Conservation (phyloP, 1,140 invertebrate species). For the Forficula auricularia region DNA sequence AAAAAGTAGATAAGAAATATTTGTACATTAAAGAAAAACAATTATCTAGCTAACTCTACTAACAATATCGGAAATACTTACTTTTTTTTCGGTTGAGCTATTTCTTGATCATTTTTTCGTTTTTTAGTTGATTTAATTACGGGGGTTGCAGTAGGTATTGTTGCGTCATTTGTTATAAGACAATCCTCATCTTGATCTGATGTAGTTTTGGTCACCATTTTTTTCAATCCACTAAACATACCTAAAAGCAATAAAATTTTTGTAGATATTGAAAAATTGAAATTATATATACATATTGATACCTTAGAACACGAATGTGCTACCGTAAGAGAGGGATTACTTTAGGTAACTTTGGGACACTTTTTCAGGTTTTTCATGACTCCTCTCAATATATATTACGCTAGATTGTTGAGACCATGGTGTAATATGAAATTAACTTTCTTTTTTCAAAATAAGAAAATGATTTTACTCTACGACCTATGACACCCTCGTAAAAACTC, state of each 20-base stretch:
- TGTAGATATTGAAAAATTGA: conserved; percentile 11
- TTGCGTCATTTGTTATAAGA: conserved; percentile 8
- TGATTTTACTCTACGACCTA: too few species aligned
- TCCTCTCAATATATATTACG: too few species aligned
- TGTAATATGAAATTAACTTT: too few species aligned
- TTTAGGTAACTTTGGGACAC: too few species aligned
- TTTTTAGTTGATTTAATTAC: conserved; percentile 39
- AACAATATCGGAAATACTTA: conserved; percentile 19
- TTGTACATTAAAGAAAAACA: not conserved
- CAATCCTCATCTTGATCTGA: conserved; percentile 18
- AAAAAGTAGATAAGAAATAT: too few species aligned
- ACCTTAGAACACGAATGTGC: too few species aligned
- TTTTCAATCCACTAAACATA: conserved; percentile 56
- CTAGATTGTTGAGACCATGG: too few species aligned
- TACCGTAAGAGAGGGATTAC: too few species aligned
- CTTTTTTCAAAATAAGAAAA: too few species aligned
- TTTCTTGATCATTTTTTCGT: conserved; percentile 26
- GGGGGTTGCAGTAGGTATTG: conserved; percentile 23
- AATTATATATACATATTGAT: conserved; percentile 10
- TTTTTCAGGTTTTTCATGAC: too few species aligned
- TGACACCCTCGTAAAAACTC: too few species aligned
- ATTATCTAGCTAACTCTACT: not conserved
- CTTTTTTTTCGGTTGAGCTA: conserved; percentile 30
- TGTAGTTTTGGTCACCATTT: conserved; percentile 40
- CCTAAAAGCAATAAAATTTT: conserved; percentile 29